phyloP scores from a whole-genome alignment of 2,797 vertebrate genomes.

The Notamacropus eugenii region DNA sequence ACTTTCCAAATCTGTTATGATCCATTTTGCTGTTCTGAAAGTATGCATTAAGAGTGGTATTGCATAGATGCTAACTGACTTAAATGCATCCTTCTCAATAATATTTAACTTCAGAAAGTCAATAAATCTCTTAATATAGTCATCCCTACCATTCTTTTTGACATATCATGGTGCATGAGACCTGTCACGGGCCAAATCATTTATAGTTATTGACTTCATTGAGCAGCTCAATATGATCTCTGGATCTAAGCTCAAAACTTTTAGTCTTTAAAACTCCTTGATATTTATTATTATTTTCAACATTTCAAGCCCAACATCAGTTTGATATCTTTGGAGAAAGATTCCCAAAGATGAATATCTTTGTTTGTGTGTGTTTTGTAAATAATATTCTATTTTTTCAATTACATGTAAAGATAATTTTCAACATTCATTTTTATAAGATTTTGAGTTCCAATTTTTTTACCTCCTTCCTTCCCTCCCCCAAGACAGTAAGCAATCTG shows the following conservation, averaged over 20 bases:
- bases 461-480: neutral
- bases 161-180: neutral
- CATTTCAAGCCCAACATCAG: neutral
- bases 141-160: neutral
- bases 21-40: neutral
- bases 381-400: neutral
- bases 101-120: neutral
- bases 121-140: neutral
- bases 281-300: neutral
- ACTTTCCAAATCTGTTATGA: neutral
- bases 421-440: neutral
- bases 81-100: neutral
- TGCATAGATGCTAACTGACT: neutral
- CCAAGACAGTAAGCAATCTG: too few relatives aligned
- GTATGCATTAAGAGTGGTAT: neutral
- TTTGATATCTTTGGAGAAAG: neutral
- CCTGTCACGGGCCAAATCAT: neutral
- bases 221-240: neutral
- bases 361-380: neutral
- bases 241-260: neutral
- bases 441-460: neutral
- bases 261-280: neutral
- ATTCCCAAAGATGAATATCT: neutral
- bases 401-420: neutral
- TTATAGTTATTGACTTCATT: neutral